These are phyloP conservation scores for Drosophila ananassae DNA, from an alignment of 1,140 invertebrate genomes.

Conservation along the genomic window DNA sequence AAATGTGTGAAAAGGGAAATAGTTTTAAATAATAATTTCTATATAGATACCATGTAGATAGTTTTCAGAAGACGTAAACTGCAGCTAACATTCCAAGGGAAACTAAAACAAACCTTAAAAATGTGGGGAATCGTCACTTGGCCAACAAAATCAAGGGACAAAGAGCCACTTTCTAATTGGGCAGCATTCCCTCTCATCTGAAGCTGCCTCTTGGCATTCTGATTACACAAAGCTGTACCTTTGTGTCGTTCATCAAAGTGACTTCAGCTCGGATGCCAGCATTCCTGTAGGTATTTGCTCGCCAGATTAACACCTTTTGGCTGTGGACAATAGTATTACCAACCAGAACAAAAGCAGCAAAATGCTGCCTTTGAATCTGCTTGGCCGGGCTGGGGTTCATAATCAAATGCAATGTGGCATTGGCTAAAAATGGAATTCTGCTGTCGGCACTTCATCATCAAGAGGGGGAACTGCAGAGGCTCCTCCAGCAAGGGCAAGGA, in stretches of 20 bases:
- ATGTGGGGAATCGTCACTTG: constrained; percentile 15
- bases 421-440: constrained; percentile 80
- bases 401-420: constrained; percentile 78
- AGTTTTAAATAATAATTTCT: background rate
- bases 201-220: background rate
- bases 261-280: constrained; percentile 11
- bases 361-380: constrained; percentile 24
- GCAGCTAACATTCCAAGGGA: too few relatives aligned
- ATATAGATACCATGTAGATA: too few relatives aligned
- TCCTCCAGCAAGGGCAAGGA: constrained; percentile 22
- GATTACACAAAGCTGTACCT: constrained; percentile 25
- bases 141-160: constrained; percentile 3
- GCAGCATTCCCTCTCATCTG: background rate
- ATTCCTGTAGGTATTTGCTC: constrained; percentile 61
- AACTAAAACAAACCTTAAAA: constrained; percentile 2
- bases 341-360: constrained; percentile 26
- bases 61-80: too few relatives aligned
- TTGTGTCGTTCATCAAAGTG: constrained; percentile 13
- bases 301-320: constrained; percentile 70
- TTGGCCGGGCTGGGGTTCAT: constrained; percentile 34
- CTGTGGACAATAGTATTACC: constrained; percentile 37
- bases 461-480: constrained; percentile 7
- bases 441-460: constrained; percentile 78
- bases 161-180: background rate
- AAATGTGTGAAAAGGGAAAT: background rate